Base-by-base conservation (phyloP, 2,113 vertebrate species). In the Brachyhypopomus gauderio region DNA sequence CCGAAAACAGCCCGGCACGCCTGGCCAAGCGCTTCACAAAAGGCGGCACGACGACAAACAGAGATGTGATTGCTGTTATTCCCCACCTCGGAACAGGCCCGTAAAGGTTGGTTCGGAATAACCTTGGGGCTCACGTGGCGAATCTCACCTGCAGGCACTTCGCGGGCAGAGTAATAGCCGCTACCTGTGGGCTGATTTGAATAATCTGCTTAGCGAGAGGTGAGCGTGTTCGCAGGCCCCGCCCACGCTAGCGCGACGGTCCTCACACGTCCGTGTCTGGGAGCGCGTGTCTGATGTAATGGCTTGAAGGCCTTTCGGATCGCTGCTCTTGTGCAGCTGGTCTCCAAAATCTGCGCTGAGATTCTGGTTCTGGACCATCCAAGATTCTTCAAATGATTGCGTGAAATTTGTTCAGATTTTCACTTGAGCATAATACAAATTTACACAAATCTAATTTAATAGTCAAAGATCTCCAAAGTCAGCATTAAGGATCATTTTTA, bases 101-200 rank as follows among this genome's bases (percentile, higher is more conserved):
- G 23, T 45, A 77, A 59, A 62, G 62, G 48, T 76, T 75, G 48
- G 62, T 77, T 82, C 36, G 41, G 38, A 82, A 70, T 81, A 75
- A 75, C 76, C 80, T 75, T 75, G 76, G 34, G 45, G 52, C 64
- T 78, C 71, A 30, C 62, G 45, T 63, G 20, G 62, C 36, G 70
- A 73, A 62, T 59, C 77, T 25, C 70, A 41, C 22, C 34, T 75
- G 63, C 75, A 75, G 83, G 38, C 64, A 60, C 72, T 80, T 83
- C 60, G 52, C 71, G 38, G 55, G 77, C 69, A 67, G 77, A 80
- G 80, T 71, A 79, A 59, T 78, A 48, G 72, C 25, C 52, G 73
- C 45, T 71, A 71, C 71, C 79, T 76, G 72, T 75, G 58, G 83
- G 78, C 64, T 75, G 72, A 84, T 84, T 80, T 84, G 76, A 84